Percentiles rank a stretch among this genome's conserved stretches.
phyloP scores from a whole-genome alignment of 2,888 invertebrate genomes.

The Galeopsomyia nigrocyanea region DNA sequence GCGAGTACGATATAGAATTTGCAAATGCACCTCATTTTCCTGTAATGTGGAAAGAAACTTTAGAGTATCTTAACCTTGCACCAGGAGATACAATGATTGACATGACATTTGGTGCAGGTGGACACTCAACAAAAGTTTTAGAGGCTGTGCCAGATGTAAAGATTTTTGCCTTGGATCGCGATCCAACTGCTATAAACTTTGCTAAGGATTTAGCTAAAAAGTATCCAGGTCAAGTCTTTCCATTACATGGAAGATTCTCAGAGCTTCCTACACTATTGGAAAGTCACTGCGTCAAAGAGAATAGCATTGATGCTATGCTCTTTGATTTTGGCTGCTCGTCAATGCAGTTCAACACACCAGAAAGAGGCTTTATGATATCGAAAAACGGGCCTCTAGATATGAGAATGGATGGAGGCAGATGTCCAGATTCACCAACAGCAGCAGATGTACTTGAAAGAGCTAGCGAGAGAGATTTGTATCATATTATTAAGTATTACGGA shows the following conservation, averaged over 20 bases:
- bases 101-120: conserved; percentile 97
- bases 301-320: conserved; percentile 86
- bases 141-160: conserved; percentile 75
- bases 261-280: conserved; percentile 81
- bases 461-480: conserved; percentile 82
- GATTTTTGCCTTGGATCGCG: conserved; percentile 89
- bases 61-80: conserved; percentile 77
- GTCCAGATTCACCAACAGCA: conserved; percentile 82
- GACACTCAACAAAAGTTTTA: conserved; percentile 85
- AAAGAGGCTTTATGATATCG: conserved; percentile 88
- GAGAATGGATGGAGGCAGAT: conserved; percentile 90
- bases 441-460: conserved; percentile 87
- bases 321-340: conserved; percentile 97
- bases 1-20: conserved; percentile 8
- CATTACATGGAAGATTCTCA: conserved; percentile 90
- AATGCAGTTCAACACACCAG: conserved; percentile 89
- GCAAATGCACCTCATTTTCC: conserved; percentile 74
- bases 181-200: conserved; percentile 82
- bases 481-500: conserved; percentile 91
- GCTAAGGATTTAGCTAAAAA: conserved; percentile 76
- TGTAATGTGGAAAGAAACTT: conserved; percentile 81
- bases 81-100: conserved; percentile 82
- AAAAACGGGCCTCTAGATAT: conserved; percentile 93
- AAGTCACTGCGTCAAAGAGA: conserved; percentile 72
- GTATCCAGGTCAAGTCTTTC: conserved; percentile 80